Base-by-base conservation (phyloP, 2,113 vertebrate species). In the Bujurquina vittata region DNA sequence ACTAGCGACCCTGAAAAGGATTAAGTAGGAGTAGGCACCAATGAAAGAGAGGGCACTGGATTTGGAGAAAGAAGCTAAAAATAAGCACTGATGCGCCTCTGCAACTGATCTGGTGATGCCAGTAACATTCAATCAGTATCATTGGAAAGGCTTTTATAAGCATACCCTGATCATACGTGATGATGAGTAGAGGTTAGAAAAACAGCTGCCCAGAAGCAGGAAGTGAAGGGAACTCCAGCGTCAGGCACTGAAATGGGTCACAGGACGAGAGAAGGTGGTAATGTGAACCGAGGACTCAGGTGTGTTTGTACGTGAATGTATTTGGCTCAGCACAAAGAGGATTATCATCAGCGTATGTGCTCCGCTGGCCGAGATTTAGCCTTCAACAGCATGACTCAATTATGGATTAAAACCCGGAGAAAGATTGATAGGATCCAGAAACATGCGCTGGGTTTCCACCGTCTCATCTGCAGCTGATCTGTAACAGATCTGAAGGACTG, bases 371-470 rank as follows among this genome's bases (percentile, higher is more conserved):
- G 84, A 93, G 93, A 93, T 93, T 95, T 92, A 93, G 89, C 87
- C 84, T 88, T 76, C 74, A 92, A 77, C 92, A 91, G 89, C 87
- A 89, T 72, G 92, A 93, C 91, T 94, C 91, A 95, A 94, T 95
- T 92, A 95, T 86, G 92, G 93, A 93, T 94, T 93, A 94, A 88
- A 87, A 77, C 62, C 87, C 86, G 49, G 75, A 63, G 88, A 90
- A 90, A 94, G 89, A 92, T 91, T 89, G 88, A 93, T 88, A 77
- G 84, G 88, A 94, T 93, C 82, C 90, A 74, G 72, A 81, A 88
- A 91, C 85, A 86, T 54, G 23, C 46, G 80, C 86, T 1, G 46
- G 58, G 77, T 56, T 81, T 78, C 77, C 75, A 77, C 73, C 31
- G 17, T 88, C 86, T 87, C 75, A 73, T 76, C 77, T 59, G 37